Percentiles rank a stretch among this genome's conserved stretches.
These are phyloP conservation scores for Solenopsis fugax DNA, from an alignment of 1,140 invertebrate genomes.

Conservation along the genomic window DNA sequence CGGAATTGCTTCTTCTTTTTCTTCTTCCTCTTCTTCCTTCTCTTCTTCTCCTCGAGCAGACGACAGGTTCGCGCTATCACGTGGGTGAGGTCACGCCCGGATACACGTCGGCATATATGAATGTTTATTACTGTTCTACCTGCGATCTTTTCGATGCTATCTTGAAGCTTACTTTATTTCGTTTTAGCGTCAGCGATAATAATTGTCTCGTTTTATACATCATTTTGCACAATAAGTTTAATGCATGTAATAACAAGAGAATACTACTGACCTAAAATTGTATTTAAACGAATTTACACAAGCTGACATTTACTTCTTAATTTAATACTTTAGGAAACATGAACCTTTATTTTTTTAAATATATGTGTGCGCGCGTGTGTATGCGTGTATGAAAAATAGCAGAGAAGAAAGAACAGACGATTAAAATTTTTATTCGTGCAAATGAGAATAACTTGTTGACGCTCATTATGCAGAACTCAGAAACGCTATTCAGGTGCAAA, in stretches of 20 bases:
- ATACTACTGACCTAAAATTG: background rate
- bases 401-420: background rate
- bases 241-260: background rate
- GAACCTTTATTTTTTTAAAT: background rate
- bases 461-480: conserved; percentile 42
- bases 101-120: conserved; percentile 75
- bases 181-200: background rate
- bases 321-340: background rate
- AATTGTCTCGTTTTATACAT: background rate
- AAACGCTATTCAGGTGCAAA: conserved; percentile 50
- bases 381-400: background rate
- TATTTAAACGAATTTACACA: background rate
- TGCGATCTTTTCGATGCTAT: conserved; percentile 20
- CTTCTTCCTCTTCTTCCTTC: conserved; percentile 58
- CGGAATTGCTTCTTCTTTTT: conserved; percentile 72
- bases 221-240: background rate
- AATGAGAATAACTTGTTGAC: conserved; percentile 51
- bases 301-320: background rate
- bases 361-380: background rate
- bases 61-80: conserved; percentile 78
- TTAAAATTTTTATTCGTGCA: conserved; percentile 27
- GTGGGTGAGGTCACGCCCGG: conserved; percentile 76
- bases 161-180: conserved; percentile 24
- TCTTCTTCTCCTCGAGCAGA: conserved; percentile 54
- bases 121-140: conserved; percentile 71